These are phyloP conservation scores for Pocillopora verrucosa DNA, from an alignment of 64 coral and sea anemone genomes.

Conservation along the genomic window DNA sequence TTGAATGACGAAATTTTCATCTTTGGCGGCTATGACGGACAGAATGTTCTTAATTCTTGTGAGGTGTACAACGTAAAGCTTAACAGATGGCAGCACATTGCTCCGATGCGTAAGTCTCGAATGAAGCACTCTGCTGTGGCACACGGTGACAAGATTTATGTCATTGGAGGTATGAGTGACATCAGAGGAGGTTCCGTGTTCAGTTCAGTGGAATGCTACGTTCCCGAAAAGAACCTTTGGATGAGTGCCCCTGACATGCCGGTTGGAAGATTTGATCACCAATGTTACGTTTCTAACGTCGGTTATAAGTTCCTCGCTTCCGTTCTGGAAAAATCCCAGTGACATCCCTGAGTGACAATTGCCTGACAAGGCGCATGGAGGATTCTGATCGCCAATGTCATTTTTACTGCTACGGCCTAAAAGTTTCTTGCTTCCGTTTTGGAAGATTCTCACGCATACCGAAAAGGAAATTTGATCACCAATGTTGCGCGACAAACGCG, in stretches of 20 bases:
- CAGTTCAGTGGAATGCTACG: slow-evolving; percentile 51
- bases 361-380: no score
- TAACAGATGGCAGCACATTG: slow-evolving; percentile 33
- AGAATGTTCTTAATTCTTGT: slow-evolving; percentile 3
- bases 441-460: slow-evolving; percentile 37
- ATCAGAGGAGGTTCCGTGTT: slow-evolving; percentile 18
- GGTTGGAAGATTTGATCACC: slow-evolving; percentile 26
- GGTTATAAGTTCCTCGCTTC: slow-evolving; percentile 24
- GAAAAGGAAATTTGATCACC: slow-evolving; percentile 19
- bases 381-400: slow-evolving; percentile 15
- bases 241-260: slow-evolving; percentile 43
- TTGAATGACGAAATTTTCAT: slow-evolving; percentile 36
- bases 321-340: background rate
- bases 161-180: slow-evolving; percentile 37
- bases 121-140: slow-evolving; percentile 33
- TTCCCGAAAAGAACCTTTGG: slow-evolving; percentile 35
- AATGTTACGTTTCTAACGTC: slow-evolving; percentile 4
- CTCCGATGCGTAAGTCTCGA: slow-evolving; percentile 29
- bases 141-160: slow-evolving; percentile 47
- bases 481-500: background rate
- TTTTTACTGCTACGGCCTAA: background rate
- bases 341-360: no score
- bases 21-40: slow-evolving; percentile 52
- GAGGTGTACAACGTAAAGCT: slow-evolving; percentile 46
- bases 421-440: slow-evolving; percentile 5